Evolutionary conservation across 2,888 invertebrate genomes (phyloP).

Genomic region (Diploptera punctata): DNA sequence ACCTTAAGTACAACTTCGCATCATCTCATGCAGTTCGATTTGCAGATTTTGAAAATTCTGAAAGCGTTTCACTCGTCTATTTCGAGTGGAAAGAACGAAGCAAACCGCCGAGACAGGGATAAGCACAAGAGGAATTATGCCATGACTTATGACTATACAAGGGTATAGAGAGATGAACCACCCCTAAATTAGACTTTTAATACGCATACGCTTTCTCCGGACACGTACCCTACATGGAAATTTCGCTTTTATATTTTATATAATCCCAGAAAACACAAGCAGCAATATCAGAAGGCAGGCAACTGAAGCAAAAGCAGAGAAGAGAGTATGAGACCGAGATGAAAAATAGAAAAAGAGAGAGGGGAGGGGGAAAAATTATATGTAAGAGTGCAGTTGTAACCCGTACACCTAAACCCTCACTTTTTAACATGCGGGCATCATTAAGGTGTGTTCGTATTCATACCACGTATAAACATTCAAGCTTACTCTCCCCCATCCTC

Average conservation of each 20-base stretch:
- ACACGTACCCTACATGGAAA: constrained; percentile 27
- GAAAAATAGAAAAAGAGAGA: constrained; percentile 22
- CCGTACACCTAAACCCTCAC: constrained; percentile 26
- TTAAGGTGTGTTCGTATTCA: constrained; percentile 36
- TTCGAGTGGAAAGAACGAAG: constrained; percentile 10
- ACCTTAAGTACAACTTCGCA: too few relatives aligned
- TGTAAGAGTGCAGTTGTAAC: constrained; percentile 32
- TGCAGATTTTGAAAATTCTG: constrained; percentile 21
- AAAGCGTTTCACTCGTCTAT: constrained; percentile 25
- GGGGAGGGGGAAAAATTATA: constrained; percentile 20
- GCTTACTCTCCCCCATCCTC: not conserved
- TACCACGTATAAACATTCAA: constrained; percentile 27
- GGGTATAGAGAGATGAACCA: constrained; percentile 29
- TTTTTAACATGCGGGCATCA: constrained; percentile 34
- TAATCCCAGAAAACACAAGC: constrained; percentile 31
- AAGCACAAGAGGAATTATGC: constrained; percentile 23
- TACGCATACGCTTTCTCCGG: constrained; percentile 28
- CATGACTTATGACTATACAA: constrained; percentile 26
- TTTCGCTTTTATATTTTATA: constrained; percentile 31
- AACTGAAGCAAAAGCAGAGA: constrained; percentile 23
- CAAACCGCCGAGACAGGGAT: constrained; percentile 8
- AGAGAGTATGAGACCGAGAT: not conserved
- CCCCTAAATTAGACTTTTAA: constrained; percentile 30
- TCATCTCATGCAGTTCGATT: constrained; percentile 10
- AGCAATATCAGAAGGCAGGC: constrained; percentile 28